These are phyloP conservation scores for Acanthisitta chloris DNA, from an alignment of 2,113 vertebrate species.

Conservation along the genomic window DNA sequence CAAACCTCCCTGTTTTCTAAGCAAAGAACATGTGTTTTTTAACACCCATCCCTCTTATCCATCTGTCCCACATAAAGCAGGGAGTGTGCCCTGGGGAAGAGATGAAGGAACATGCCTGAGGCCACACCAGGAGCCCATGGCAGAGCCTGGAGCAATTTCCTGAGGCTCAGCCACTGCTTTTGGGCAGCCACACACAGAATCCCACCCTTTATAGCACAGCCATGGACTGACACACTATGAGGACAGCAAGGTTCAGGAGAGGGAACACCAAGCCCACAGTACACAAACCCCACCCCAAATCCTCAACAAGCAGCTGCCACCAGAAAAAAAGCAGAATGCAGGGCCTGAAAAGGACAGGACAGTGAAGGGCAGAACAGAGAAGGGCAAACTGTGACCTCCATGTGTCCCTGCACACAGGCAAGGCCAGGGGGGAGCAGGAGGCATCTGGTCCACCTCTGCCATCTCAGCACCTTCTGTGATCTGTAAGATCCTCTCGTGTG, in stretches of 20 bases:
- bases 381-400: neutral
- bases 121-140: neutral
- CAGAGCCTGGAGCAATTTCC: neutral
- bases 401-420: rapidly evolving
- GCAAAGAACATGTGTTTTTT: rapidly evolving
- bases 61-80: neutral
- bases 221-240: rapidly evolving
- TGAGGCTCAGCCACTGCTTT: neutral
- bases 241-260: neutral
- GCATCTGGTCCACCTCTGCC: neutral
- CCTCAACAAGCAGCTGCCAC: neutral
- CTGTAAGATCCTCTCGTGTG: neutral
- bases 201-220: neutral
- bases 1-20: neutral
- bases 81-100: neutral
- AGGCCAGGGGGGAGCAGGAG: neutral
- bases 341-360: neutral
- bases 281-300: neutral
- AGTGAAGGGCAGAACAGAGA: neutral
- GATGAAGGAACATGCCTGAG: neutral
- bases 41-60: neutral
- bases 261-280: rapidly evolving
- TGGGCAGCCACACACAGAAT: neutral
- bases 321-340: neutral
- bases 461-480: neutral